Percentiles rank a stretch among this genome's conserved stretches.
Evolutionary conservation across 2,797 vertebrate species (phyloP).

Genomic region (Coregonus suidteri): DNA sequence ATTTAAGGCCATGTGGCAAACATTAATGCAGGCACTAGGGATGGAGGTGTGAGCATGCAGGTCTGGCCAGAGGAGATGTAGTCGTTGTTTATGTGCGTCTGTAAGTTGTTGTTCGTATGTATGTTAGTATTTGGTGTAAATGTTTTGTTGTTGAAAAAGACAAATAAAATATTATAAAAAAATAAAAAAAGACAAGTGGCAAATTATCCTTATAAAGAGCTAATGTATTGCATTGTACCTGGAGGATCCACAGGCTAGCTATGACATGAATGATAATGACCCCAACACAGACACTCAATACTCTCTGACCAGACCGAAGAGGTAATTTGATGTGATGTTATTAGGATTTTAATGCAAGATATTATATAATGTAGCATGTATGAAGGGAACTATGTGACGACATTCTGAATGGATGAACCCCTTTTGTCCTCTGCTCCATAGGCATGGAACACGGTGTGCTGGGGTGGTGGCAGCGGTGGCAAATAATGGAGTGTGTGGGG

Average conservation of each 20-base stretch:
- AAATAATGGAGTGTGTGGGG: slow-evolving; percentile 69
- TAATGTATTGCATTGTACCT: slow-evolving; percentile 3
- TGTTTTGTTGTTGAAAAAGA: no score
- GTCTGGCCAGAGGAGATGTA: no score
- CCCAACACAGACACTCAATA: slow-evolving; percentile 76
- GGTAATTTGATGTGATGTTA: slow-evolving; percentile 53
- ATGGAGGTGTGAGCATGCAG: no score
- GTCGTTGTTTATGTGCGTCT: no score
- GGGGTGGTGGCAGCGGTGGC: slow-evolving; percentile 71
- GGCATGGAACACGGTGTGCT: slow-evolving; percentile 79
- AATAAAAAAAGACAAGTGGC: no score
- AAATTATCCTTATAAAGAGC: not conserved
- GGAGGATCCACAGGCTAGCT: slow-evolving; percentile 79
- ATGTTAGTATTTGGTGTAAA: no score
- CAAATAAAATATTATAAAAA: no score
- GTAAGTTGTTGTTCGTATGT: no score
- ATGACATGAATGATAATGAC: slow-evolving; percentile 78
- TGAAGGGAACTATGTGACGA: not conserved
- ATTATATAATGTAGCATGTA: not conserved
- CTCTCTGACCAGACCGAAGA: slow-evolving; percentile 55
- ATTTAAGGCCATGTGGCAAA: no score
- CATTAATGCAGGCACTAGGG: no score
- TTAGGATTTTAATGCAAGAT: not conserved
- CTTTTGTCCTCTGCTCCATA: slow-evolving; percentile 29
- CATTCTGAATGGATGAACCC: not conserved